Conservation (phyloP, 2,113 vertebrate species). For the Urocolius indicus region DNA sequence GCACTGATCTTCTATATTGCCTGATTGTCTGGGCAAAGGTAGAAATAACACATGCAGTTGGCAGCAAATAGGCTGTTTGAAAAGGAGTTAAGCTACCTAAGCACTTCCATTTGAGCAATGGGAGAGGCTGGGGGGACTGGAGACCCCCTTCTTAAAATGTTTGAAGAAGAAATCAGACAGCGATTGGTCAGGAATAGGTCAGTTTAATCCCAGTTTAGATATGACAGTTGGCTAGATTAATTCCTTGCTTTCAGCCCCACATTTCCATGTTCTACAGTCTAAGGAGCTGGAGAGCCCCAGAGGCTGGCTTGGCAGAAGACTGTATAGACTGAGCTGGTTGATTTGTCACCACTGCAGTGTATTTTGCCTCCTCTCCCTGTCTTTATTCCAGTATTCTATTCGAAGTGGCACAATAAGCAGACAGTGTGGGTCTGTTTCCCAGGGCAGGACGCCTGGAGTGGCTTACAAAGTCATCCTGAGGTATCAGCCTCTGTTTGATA, state of each 20-base stretch:
- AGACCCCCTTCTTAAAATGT: background rate
- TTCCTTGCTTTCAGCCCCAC: background rate
- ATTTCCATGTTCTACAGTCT: background rate
- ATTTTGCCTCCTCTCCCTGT: background rate
- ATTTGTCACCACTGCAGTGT: background rate
- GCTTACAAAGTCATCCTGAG: background rate
- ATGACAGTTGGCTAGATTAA: background rate
- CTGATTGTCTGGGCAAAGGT: background rate
- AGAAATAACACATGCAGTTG: background rate
- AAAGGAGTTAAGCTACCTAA: background rate
- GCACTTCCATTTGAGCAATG: background rate
- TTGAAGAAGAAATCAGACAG: background rate
- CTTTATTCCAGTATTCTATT: conserved; percentile 19
- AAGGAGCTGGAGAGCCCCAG: background rate
- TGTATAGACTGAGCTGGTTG: background rate
- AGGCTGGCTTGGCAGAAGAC: background rate
- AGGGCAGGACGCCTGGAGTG: rapidly evolving
- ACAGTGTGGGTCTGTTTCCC: background rate
- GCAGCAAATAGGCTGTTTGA: background rate
- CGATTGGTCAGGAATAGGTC: background rate
- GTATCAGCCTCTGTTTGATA: background rate
- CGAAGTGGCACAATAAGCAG: background rate
- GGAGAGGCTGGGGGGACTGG: background rate
- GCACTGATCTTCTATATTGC: background rate
- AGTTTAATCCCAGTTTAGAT: background rate